Evolutionary conservation across 2,888 invertebrate genomes (phyloP).

Genomic region (Plebejus melissa): DNA sequence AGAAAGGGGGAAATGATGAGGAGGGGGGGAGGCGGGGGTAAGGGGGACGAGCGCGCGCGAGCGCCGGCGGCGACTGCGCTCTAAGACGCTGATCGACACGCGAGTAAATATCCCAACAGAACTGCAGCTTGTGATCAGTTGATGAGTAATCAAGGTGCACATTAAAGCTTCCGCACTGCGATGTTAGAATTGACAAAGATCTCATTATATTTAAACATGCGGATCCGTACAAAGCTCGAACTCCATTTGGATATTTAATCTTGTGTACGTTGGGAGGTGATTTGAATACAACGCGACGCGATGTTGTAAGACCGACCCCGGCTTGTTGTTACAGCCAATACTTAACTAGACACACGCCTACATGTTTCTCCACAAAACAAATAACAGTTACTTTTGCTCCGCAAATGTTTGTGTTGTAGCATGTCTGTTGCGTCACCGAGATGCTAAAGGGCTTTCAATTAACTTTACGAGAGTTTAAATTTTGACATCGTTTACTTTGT

Average conservation of each 20-base stretch:
- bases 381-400: constrained; percentile 19
- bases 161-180: background rate
- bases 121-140: background rate
- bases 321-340: constrained; percentile 24
- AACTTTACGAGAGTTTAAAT: constrained; percentile 17
- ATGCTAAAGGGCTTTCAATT: constrained; percentile 14
- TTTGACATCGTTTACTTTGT: constrained; percentile 7
- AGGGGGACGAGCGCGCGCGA: constrained; percentile 44
- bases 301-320: constrained; percentile 25
- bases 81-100: constrained; percentile 41
- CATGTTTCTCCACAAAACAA: constrained; percentile 8
- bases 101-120: constrained; percentile 17
- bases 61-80: constrained; percentile 42
- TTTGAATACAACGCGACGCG: constrained; percentile 12
- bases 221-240: background rate
- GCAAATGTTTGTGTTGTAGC: constrained; percentile 15
- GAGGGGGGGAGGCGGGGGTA: constrained; percentile 42
- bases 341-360: constrained; percentile 24
- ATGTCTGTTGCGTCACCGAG: constrained; percentile 26
- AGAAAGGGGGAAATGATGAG: constrained; percentile 40
- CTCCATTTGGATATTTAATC: constrained; percentile 17
- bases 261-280: constrained; percentile 10
- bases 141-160: background rate
- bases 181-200: background rate
- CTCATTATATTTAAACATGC: background rate